These are phyloP conservation scores for Riparia riparia DNA, from an alignment of 2,113 vertebrate species.

Conservation along the genomic window DNA sequence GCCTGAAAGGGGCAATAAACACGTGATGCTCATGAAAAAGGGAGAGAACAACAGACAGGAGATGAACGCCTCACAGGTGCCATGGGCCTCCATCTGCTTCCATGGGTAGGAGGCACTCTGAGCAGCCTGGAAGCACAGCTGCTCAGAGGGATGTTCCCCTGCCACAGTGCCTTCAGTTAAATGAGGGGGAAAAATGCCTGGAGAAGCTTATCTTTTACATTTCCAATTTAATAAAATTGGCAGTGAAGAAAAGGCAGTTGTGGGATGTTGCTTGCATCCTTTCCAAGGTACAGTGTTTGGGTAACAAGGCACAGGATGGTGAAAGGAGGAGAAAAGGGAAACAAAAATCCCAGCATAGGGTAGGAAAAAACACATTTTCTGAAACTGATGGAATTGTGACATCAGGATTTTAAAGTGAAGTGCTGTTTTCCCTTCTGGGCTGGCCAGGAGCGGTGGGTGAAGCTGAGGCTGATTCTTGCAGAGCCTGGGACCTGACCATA, in stretches of 20 bases:
- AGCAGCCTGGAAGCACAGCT: constrained; percentile 29
- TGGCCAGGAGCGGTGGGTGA: neutral
- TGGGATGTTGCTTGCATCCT: neutral
- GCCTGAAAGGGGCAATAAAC: neutral
- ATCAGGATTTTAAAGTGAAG: neutral
- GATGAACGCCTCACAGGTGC: neutral
- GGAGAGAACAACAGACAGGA: neutral
- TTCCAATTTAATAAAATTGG: neutral
- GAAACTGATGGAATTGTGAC: neutral
- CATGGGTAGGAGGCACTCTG: neutral
- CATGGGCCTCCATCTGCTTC: neutral
- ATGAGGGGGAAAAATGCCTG: neutral
- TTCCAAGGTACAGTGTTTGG: neutral
- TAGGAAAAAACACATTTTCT: neutral
- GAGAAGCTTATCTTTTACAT: neutral
- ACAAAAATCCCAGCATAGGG: neutral
- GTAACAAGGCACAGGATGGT: neutral
- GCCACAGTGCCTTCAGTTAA: neutral
- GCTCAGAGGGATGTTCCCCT: neutral
- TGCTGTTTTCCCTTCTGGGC: neutral
- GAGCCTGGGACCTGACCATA: neutral
- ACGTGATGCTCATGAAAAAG: neutral
- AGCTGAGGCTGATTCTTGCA: neutral
- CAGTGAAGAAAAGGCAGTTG: neutral
- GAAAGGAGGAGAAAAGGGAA: neutral